phyloP scores from a whole-genome alignment of 2,113 vertebrate species.

The Mesoclemmys tuberculata region DNA sequence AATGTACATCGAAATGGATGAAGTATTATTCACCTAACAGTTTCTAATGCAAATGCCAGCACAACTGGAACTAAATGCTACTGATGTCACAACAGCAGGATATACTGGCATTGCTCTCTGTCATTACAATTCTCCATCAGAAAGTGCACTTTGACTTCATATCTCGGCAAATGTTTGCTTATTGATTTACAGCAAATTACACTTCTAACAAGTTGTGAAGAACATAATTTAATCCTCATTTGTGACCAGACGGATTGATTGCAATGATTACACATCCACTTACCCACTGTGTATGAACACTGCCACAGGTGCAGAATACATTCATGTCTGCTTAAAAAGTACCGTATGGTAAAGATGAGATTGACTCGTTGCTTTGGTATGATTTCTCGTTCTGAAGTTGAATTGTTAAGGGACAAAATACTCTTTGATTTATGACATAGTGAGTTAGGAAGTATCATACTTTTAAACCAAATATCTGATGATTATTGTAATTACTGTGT shows the following conservation, averaged over 20 bases:
- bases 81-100: neutral
- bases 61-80: neutral
- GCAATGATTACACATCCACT: neutral
- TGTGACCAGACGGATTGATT: neutral
- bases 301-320: neutral
- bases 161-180: conserved; percentile 33
- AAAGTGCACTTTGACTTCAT: conserved; percentile 23
- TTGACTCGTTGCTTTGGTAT: neutral
- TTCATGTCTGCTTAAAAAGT: no score
- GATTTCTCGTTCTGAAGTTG: neutral
- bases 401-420: neutral
- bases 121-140: accelerated
- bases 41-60: neutral
- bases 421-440: neutral
- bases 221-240: neutral
- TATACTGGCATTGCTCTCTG: neutral
- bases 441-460: accelerated
- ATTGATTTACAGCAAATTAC: conserved; percentile 48
- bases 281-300: neutral
- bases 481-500: neutral
- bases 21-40: accelerated
- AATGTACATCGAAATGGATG: accelerated
- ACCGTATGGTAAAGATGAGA: neutral
- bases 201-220: conserved; percentile 21
- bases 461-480: neutral